Percentiles rank a stretch among this genome's conserved stretches.
phyloP scores from a whole-genome alignment of 1,140 invertebrate species.

The Anthonomus grandis region DNA sequence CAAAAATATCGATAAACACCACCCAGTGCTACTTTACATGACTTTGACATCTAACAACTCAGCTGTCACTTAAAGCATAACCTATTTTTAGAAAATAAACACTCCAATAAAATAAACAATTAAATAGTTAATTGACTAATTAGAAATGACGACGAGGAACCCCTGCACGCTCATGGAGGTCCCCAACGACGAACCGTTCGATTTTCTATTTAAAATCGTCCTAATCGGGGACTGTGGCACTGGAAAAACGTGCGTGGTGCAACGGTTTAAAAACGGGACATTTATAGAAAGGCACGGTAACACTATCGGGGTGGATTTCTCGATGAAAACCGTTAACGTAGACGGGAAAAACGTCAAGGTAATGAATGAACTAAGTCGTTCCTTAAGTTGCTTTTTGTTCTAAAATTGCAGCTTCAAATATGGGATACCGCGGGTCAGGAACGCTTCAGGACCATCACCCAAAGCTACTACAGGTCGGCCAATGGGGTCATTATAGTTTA shows the following conservation, averaged over 20 bases:
- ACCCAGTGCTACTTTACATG: no score
- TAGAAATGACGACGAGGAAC: conserved; percentile 41
- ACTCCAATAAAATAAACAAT: conserved; percentile 1
- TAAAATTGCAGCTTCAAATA: conserved; percentile 67
- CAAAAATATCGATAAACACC: no score
- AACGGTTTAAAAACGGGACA: conserved; percentile 89
- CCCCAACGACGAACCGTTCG: conserved; percentile 65
- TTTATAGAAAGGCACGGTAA: conserved; percentile 91
- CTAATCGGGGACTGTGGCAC: conserved; percentile 80
- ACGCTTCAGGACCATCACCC: conserved; percentile 87
- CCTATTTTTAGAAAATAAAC: conserved; percentile 15
- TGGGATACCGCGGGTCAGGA: conserved; percentile 95
- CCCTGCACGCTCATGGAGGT: conserved; percentile 48
- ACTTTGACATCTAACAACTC: no score
- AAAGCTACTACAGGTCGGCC: conserved; percentile 91
- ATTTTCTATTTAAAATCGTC: conserved; percentile 82
- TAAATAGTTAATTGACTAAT: not conserved
- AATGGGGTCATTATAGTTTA: conserved; percentile 92
- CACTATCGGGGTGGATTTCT: conserved; percentile 95
- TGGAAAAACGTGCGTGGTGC: conserved; percentile 84
- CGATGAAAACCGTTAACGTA: conserved; percentile 91
- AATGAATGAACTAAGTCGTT: no score
- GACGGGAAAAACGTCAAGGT: conserved; percentile 94
- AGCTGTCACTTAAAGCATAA: no score
- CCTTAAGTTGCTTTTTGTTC: not conserved